phyloP scores from a whole-genome alignment of 2,888 invertebrate genomes.

The Microctonus aethiopoides region DNA sequence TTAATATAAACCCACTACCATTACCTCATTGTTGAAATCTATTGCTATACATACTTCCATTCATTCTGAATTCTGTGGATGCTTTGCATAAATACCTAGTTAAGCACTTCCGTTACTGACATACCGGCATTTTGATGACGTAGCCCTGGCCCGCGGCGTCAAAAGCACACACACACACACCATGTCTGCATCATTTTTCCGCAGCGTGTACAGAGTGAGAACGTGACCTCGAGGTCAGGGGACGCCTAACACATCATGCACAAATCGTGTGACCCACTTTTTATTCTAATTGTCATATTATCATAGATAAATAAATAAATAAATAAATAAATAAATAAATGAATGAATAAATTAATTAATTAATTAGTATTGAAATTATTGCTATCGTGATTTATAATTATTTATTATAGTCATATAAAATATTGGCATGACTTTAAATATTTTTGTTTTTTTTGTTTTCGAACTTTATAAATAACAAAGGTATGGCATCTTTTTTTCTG shows the following conservation, averaged over 20 bases:
- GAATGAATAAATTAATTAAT: no score
- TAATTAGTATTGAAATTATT: slow-evolving; percentile 18
- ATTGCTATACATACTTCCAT: neutral
- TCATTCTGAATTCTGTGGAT: slow-evolving; percentile 18
- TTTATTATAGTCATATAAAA: neutral
- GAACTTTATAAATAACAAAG: no score
- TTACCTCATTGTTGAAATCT: slow-evolving; percentile 17
- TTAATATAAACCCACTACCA: slow-evolving; percentile 14
- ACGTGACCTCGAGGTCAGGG: slow-evolving; percentile 41
- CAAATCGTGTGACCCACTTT: slow-evolving; percentile 41
- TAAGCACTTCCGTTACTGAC: slow-evolving; percentile 20
- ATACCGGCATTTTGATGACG: slow-evolving; percentile 5
- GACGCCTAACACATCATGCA: slow-evolving; percentile 35
- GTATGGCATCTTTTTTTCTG: neutral
- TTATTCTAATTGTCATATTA: slow-evolving; percentile 12
- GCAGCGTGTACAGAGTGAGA: slow-evolving; percentile 35
- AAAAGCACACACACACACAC: neutral
- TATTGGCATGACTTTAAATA: neutral
- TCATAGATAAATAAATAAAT: neutral
- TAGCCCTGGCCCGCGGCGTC: neutral
- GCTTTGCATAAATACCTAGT: slow-evolving; percentile 32
- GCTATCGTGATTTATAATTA: slow-evolving; percentile 11
- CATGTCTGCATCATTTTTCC: slow-evolving; percentile 31
- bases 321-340: no score
- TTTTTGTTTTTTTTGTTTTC: slow-evolving; percentile 7